These are phyloP conservation scores for Aproaerema taeniolella DNA, from an alignment of 2,888 invertebrate genomes.

Conservation along the genomic window DNA sequence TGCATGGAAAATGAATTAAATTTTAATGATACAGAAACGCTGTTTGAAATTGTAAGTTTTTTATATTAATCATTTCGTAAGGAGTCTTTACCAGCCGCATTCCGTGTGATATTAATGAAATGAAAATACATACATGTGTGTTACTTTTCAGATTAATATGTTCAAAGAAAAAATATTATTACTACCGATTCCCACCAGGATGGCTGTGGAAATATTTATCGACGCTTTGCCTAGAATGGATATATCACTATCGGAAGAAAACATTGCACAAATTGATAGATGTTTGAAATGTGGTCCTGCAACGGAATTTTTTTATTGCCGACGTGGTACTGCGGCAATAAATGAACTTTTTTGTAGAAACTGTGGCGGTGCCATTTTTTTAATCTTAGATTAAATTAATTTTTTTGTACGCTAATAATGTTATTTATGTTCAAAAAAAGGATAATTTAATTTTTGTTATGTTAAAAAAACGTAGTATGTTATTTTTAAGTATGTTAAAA, in stretches of 20 bases:
- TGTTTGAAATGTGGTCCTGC: slow-evolving; percentile 1
- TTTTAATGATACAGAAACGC: neutral
- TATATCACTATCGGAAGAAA: neutral
- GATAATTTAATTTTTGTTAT: neutral
- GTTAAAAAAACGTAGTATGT: neutral
- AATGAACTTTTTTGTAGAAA: neutral
- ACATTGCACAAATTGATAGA: neutral
- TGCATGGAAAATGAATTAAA: neutral
- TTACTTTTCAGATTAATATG: neutral
- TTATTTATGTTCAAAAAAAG: neutral
- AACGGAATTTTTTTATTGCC: slow-evolving; percentile 1
- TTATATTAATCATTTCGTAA: neutral
- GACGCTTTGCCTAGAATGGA: neutral
- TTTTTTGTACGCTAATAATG: too few species aligned
- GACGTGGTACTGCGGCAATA: slow-evolving; percentile 1
- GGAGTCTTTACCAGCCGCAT: neutral
- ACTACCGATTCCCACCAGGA: neutral
- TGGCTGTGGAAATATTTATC: too few species aligned
- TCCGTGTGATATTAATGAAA: neutral
- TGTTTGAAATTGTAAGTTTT: neutral
- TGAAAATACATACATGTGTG: neutral
- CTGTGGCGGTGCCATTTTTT: neutral
- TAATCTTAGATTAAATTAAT: neutral
- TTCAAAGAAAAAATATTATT: neutral
- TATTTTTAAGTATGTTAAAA: neutral